Base-by-base conservation (phyloP, 2,888 invertebrate species). In the Cybosia mesomella region DNA sequence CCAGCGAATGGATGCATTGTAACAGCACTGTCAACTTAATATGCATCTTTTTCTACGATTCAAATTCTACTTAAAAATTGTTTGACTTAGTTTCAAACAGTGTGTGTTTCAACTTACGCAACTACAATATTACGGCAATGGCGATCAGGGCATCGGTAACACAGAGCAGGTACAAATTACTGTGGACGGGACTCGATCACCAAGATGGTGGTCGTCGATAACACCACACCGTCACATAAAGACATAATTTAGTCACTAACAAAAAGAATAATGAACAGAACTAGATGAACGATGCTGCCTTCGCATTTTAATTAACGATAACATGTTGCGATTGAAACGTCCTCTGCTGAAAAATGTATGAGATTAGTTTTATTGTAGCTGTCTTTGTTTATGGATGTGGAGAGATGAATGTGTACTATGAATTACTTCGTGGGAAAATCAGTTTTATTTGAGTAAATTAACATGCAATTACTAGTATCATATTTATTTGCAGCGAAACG, bases 191-290 rank as follows among this genome's bases (percentile, higher is more conserved):
- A 74, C 85, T 92, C 92, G 87, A 92, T 92, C 93, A 90, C 86
- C 85, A 79, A 90, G 94, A 94, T 94, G 88, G 89, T 91, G 91
- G 88, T 87, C 88, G 82, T 64, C 64, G 93, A 94, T 94, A 94
- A 89, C 83, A 75, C 81, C 73, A 84, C 88, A 86, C 84, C 87
- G 89, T 91, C 92, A 89, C 88, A 94, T 94, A 90, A 92, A 94
- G 93, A 94, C 94, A 94, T 94, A 92, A 94, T 94, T 94, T 93
- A 93, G 93, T 91, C 92, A 91, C 75, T 78, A 87, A 91, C 89
- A 93, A 93, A 93, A 93, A 91, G 89, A 83, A 75, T 79, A 70
- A 77, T 69, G 83, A 85, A 87, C 89, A 85, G 86, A 88, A 87
- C 90, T 93, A 93, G 93, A 93, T 89, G 91, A 90, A 93, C 90